Conservation (phyloP, 1,140 invertebrate genomes). For the Drepana arcuata region DNA sequence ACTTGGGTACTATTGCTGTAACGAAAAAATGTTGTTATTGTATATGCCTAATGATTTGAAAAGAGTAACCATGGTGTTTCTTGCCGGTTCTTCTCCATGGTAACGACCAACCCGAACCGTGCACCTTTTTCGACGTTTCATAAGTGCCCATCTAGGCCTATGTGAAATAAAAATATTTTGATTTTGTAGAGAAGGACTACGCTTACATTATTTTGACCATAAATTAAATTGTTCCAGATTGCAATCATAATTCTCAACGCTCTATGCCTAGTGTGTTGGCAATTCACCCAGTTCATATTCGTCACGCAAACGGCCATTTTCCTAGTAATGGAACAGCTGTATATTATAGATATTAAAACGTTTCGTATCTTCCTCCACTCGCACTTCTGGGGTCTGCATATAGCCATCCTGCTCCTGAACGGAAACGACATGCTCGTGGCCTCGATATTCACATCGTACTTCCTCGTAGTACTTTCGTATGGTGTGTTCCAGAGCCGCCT, state of each 20-base stretch:
- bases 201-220: too few species aligned
- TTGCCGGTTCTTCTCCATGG: too few species aligned
- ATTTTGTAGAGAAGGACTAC: too few species aligned
- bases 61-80: too few species aligned
- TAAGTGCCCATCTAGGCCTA: too few species aligned
- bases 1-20: too few species aligned
- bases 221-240: slow-evolving; percentile 35
- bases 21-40: too few species aligned
- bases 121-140: too few species aligned
- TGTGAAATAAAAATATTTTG: too few species aligned
- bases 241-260: slow-evolving; percentile 42
- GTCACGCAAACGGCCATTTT: slow-evolving; percentile 79
- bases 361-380: slow-evolving; percentile 67
- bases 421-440: slow-evolving; percentile 77
- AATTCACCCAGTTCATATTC: slow-evolving; percentile 87
- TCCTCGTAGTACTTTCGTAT: slow-evolving; percentile 37
- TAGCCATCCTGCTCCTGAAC: slow-evolving; percentile 59
- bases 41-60: too few species aligned
- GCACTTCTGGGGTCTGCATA: slow-evolving; percentile 75
- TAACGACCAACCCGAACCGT: too few species aligned
- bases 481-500: slow-evolving; percentile 44
- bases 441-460: slow-evolving; percentile 75
- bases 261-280: slow-evolving; percentile 76
- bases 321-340: slow-evolving; percentile 76
- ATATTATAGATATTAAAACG: slow-evolving; percentile 71